Percentiles rank a stretch among this genome's conserved stretches.
Conservation (phyloP, 2,797 vertebrate species). For the Clarias platycephalus region DNA sequence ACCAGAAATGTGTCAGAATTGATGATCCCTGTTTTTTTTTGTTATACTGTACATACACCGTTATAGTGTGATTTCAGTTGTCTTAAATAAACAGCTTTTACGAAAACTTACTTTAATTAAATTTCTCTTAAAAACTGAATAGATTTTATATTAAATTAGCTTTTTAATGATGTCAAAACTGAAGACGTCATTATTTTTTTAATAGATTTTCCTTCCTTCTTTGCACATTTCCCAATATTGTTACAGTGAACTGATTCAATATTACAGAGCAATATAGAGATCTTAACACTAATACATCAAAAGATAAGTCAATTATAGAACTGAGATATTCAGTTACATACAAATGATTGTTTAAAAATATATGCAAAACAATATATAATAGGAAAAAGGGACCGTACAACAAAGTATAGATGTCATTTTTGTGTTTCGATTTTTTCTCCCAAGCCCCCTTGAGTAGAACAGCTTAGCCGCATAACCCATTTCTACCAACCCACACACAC, state of each 20-base stretch:
- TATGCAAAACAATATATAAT: neutral
- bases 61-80: neutral
- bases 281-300: neutral
- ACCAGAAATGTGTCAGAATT: neutral
- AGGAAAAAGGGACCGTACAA: neutral
- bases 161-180: neutral
- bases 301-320: neutral
- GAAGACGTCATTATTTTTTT: neutral
- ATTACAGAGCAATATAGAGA: neutral
- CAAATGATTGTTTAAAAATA: neutral
- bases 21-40: too few species aligned
- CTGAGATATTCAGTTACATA: neutral
- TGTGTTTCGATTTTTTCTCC: neutral
- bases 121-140: neutral
- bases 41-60: too few species aligned
- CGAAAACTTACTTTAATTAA: neutral
- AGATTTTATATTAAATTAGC: neutral
- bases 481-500: neutral
- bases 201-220: neutral
- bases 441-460: neutral
- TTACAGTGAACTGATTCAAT: neutral
- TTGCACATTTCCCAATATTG: neutral
- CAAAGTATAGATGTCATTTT: neutral
- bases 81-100: neutral
- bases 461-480: neutral